These are phyloP conservation scores for Propithecus deckenii DNA, from an alignment of 2,797 vertebrate species.

Conservation along the genomic window DNA sequence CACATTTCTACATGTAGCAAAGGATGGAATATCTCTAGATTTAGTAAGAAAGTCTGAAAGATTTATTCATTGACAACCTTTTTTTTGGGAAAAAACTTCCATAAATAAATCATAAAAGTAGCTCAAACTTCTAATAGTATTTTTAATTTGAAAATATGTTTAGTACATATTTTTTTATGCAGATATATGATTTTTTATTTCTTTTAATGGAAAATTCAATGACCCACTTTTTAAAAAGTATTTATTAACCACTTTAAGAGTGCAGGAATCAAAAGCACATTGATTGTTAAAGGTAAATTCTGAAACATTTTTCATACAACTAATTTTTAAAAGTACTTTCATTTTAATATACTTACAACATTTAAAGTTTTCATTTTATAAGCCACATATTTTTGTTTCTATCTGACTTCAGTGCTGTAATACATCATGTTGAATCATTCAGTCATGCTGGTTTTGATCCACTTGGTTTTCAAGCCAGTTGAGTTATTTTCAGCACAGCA, in stretches of 20 bases:
- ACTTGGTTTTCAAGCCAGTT: neutral
- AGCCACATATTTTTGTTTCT: neutral
- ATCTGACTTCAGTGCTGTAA: neutral
- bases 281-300: neutral
- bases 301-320: neutral
- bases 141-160: neutral
- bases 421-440: neutral
- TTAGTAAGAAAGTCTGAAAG: neutral
- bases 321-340: neutral
- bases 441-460: slow-evolving; percentile 52
- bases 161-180: neutral
- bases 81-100: neutral
- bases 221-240: neutral
- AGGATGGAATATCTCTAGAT: neutral
- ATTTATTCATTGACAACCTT: neutral
- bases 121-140: neutral
- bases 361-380: neutral
- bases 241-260: neutral
- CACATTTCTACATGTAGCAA: neutral
- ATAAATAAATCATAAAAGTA: neutral
- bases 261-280: neutral
- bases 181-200: neutral
- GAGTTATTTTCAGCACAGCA: neutral
- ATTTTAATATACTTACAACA: slow-evolving; percentile 37
- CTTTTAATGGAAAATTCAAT: neutral